Evolutionary conservation across 2,113 vertebrate genomes (phyloP), one percentile per base, ranked within the genome.

Genomic region (Cromileptes altivelis): DNA sequence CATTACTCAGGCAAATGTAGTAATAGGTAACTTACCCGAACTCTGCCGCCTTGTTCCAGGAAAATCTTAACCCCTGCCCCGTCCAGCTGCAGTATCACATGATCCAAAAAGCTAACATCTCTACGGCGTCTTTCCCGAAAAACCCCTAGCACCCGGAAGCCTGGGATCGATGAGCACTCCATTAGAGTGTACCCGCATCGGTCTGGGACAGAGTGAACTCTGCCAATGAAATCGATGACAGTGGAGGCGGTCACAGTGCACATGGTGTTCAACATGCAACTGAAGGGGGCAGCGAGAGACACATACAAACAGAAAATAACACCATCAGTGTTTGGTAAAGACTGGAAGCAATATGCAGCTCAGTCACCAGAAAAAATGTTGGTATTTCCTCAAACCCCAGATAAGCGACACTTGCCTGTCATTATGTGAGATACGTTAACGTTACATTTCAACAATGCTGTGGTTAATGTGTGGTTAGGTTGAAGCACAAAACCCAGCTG

Each of bases 31-130:
- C 77, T 65, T 61, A 90, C 86, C 78, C 10, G 14, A 49, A 86
- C 74, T 55, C 80, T 81, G 13, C 86, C 30, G 1, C 75, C 78
- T 86, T 88, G 86, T 40, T 67, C 65, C 67, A 90, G 67, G 11
- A 19, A 61, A 42, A 90, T 74, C 13, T 82, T 9, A 72, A 58
- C 74, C 17, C 58, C 55, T 4, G 42, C 8, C 2, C 1, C 8
- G 3, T 65, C 74, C 56, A 88, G 56, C 33, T 72, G 47, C 70
- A 88, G 8, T 2, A 88, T 76, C 19, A 90, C 55, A 9, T 5
- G 56, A 25, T 88, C 80, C 57, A 90, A 65, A 63, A 88, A 86
- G 9, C 78, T 76, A 12, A 86, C 69, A 10, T 90, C 89, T 73
- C 69, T 84, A 21, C 81, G 89, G 0, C 67, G 71, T n/a, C 75